Evolutionary conservation across 2,888 invertebrate genomes (phyloP).

Genomic region (Buathra laborator): DNA sequence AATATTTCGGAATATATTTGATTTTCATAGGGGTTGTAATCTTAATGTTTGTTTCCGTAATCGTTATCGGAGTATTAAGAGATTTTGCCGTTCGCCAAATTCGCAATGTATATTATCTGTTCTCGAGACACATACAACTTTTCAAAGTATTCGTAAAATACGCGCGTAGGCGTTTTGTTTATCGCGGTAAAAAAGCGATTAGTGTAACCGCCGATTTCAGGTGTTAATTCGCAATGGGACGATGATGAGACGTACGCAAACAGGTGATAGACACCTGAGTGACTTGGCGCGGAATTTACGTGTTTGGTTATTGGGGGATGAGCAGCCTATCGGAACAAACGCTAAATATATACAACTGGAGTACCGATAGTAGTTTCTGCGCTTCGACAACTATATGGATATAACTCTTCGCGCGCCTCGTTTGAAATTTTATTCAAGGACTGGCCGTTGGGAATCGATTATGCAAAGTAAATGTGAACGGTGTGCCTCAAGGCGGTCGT

Average conservation of each 20-base stretch:
- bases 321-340: neutral
- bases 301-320: conserved; percentile 14
- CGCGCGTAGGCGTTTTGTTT: too few species aligned
- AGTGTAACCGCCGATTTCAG: too few species aligned
- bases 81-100: too few species aligned
- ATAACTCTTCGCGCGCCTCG: neutral
- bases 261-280: neutral
- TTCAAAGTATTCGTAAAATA: too few species aligned
- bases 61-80: too few species aligned
- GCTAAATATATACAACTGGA: neutral
- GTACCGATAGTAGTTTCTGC: neutral
- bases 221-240: too few species aligned
- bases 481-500: conserved; percentile 32
- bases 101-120: too few species aligned
- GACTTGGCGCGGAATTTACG: conserved; percentile 15
- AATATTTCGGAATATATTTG: too few species aligned
- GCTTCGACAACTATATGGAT: conserved; percentile 3
- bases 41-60: too few species aligned
- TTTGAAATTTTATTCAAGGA: conserved; percentile 56
- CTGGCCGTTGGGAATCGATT: conserved; percentile 57
- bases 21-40: too few species aligned
- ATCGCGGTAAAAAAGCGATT: too few species aligned
- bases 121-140: too few species aligned
- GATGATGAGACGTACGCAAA: neutral
- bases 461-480: conserved; percentile 63